A percentile compares a stretch with the other conserved stretches of the same genome.
Evolutionary conservation across 2,888 invertebrate genomes (phyloP).

Genomic region (Pseudoips prasinana): DNA sequence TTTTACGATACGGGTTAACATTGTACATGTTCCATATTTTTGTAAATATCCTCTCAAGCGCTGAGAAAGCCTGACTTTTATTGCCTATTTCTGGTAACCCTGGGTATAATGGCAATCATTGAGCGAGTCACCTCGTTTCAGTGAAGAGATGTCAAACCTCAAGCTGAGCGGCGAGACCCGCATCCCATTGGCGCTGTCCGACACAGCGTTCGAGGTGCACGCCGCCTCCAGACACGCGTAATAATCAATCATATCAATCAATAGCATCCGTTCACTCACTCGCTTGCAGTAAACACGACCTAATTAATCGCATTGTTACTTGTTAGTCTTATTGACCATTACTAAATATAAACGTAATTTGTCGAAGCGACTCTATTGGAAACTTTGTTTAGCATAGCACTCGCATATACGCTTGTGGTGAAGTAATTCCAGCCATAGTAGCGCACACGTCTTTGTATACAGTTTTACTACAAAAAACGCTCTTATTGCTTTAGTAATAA

Average conservation of each 20-base stretch:
- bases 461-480: too few species aligned
- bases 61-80: neutral
- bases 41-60: too few species aligned
- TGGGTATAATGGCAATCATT: constrained; percentile 23
- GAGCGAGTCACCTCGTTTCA: constrained; percentile 59
- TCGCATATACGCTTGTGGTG: too few species aligned
- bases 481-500: too few species aligned
- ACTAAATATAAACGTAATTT: neutral
- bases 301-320: constrained; percentile 19
- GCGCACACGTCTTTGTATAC: too few species aligned
- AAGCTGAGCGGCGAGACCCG: constrained; percentile 76
- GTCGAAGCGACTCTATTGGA: too few species aligned
- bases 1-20: too few species aligned
- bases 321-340: neutral
- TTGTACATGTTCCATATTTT: too few species aligned
- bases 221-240: constrained; percentile 78
- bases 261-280: constrained; percentile 40
- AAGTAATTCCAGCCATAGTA: too few species aligned
- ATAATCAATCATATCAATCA: constrained; percentile 47
- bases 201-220: constrained; percentile 79
- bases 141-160: constrained; percentile 79
- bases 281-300: constrained; percentile 44
- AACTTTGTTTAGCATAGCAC: too few species aligned
- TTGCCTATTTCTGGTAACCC: neutral
- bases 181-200: constrained; percentile 76